Evolutionary conservation across 2,113 vertebrate species (phyloP), one percentile per base, ranked within the genome.

Genomic region (Indicator indicator): DNA sequence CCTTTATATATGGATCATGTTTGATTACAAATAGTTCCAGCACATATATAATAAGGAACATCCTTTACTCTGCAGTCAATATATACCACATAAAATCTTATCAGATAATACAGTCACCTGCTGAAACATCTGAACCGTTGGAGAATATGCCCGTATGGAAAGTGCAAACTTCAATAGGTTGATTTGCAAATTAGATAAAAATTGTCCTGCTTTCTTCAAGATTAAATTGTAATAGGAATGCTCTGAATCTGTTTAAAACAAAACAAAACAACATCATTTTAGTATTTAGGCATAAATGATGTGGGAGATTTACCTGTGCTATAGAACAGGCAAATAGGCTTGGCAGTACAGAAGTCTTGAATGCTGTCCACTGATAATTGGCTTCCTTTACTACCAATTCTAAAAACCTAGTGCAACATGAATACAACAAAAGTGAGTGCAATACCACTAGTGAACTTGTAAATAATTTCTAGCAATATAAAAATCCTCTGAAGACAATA

Each of bases 141-240:
- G 99, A 86, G 99, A 99, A 96, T 99, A 98, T 11, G 98, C 98
- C 72, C 98, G 98, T 82, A 99, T 95, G 23, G 99, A 98, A 86
- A 99, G 97, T 48, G 99, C 98, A 96, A 99, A 99, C 97, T 98
- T 99, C 86, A 99, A 96, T 1, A 99, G 98, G 92, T 98, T 98
- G 88, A 99, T 95, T 85, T 99, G 99, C 88, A 99, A 98, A 95
- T 98, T 98, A 59, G 98, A 98, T 82, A 99, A 97, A 97, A 99
- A 99, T 90, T 99, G 99, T 36, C 98, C 99, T 27, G 99, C 99
- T 97, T 99, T 99, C 97, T 99, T 99, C 93, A 99, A 94, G 89
- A 99, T 98, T 95, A 99, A 97, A 93, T 98, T 99, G 97, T 99
- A 99, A 95, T 99, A 99, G 15, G 98, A 98, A 89, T 98, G 97